A percentile compares a stretch with the other conserved stretches of the same genome.
Conservation (phyloP, 2,888 invertebrate genomes). For the Standfussiana lucernea region DNA sequence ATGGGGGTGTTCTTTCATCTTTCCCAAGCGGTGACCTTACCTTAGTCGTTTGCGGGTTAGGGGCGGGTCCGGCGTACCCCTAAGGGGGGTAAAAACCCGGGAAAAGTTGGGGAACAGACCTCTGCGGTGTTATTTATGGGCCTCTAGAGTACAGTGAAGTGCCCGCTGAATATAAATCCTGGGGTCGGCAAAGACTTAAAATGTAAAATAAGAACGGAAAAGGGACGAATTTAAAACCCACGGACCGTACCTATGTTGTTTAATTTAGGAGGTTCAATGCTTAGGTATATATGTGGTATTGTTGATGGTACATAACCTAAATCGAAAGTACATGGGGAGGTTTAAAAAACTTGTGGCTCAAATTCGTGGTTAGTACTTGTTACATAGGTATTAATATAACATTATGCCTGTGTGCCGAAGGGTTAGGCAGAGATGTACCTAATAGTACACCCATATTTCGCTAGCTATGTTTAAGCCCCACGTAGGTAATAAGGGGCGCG, state of each 20-base stretch:
- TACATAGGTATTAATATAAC: not conserved
- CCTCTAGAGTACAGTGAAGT: constrained; percentile 89
- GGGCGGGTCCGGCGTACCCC: constrained; percentile 67
- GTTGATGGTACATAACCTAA: not conserved
- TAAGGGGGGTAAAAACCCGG: constrained; percentile 67
- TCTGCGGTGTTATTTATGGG: constrained; percentile 88
- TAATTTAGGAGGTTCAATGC: constrained; percentile 47
- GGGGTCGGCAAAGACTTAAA: constrained; percentile 84
- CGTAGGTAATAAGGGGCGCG: too few species aligned
- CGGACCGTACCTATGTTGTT: constrained; percentile 51
- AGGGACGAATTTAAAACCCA: constrained; percentile 71
- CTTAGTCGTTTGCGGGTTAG: constrained; percentile 87
- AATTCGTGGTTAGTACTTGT: not conserved
- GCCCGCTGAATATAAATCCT: constrained; percentile 89
- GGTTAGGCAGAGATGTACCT: too few species aligned
- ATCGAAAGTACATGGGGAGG: not conserved
- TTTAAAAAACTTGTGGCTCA: not conserved
- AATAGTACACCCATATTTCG: too few species aligned
- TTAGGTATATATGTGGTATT: constrained; percentile 9
- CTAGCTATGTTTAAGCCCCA: too few species aligned
- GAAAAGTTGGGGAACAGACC: constrained; percentile 80
- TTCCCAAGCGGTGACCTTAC: constrained; percentile 79
- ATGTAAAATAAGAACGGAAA: constrained; percentile 83
- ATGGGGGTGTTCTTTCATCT: constrained; percentile 90
- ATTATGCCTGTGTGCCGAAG: too few species aligned